Evolutionary conservation across 2,797 vertebrate species (phyloP), one percentile per base, ranked within the genome.

Genomic region (Tinamus major): DNA sequence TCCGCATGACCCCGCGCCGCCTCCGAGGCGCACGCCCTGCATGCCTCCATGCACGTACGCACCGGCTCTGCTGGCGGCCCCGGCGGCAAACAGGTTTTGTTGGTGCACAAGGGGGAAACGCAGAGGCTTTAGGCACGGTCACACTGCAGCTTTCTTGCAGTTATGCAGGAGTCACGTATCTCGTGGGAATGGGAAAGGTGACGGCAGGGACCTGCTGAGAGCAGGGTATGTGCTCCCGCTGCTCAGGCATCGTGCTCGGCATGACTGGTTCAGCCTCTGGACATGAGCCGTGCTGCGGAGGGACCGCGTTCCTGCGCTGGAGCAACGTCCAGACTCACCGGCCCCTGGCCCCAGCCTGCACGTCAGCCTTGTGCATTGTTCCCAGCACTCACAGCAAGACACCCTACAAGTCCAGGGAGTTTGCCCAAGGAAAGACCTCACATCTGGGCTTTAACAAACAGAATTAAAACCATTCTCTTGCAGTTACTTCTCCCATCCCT

Each of bases 191-290:
- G 18, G 79, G 37, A 56, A 78, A 61, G 42, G 59, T 81, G 87
- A 81, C 33, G 78, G 21, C 44, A 53, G 61, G 33, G 42, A 74
- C 56, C 42, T 51, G 13, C 39, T 10, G 7, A 49, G 63, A 51
- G 56, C 83, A 86, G 48, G 59, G 65, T 74, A 21, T 33, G 1
- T 84, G 56, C 61, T 84, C 76, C 20, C 69, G 76, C 74, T 92
- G 92, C 90, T 81, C 85, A 93, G 79, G 83, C 33, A n/a, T 46
- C 83, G 19, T 31, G 65, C 90, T 68, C 69, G 27, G n/a, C 53
- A 18, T 31, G 19, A 37, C 67, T 58, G 56, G 53, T 17, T 18
- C 49, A 72, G 62, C 9, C 63, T 68, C 39, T 20, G 76, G 70
- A 62, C 79, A 71, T 58, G 35, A 79, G 80, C 75, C 0, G 0